These are phyloP conservation scores for Gymnocephalus cernua DNA, from an alignment of 2,113 vertebrate species.

Conservation along the genomic window DNA sequence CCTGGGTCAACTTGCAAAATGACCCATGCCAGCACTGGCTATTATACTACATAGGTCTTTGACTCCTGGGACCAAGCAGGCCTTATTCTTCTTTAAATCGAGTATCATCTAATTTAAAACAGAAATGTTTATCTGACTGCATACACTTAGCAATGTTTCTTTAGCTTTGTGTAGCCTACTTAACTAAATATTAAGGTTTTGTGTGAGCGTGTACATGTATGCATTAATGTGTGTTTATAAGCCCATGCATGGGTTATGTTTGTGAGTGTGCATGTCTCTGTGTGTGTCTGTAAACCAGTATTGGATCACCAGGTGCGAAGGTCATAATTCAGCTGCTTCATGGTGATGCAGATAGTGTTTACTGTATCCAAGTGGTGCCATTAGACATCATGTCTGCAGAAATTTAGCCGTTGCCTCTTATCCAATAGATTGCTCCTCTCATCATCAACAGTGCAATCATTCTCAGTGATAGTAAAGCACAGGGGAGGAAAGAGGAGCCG, in stretches of 20 bases:
- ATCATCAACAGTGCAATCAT: constrained; percentile 79
- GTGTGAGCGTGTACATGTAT: not conserved
- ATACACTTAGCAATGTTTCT: not conserved
- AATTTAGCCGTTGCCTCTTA: constrained; percentile 66
- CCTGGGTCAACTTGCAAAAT: constrained; percentile 73
- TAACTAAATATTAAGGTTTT: constrained; percentile 3
- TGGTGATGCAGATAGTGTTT: constrained; percentile 77
- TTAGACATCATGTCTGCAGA: constrained; percentile 73
- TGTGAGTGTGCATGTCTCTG: not conserved
- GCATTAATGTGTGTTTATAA: not conserved
- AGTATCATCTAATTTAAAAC: constrained; percentile 63
- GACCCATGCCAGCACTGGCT: constrained; percentile 72
- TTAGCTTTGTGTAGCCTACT: not conserved
- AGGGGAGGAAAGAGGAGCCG: constrained; percentile 64
- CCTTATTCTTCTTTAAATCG: constrained; percentile 64
- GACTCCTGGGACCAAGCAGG: constrained; percentile 57
- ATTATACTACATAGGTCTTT: constrained; percentile 78
- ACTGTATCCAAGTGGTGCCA: constrained; percentile 71
- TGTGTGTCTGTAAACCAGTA: constrained; percentile 36
- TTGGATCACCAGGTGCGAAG: constrained; percentile 54
- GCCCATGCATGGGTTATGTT: constrained; percentile 6
- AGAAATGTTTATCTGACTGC: constrained; percentile 38
- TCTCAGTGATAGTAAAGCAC: constrained; percentile 73
- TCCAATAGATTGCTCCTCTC: constrained; percentile 65
- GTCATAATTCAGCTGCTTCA: constrained; percentile 70